A percentile compares a stretch with the other conserved stretches of the same genome.
Conservation (phyloP, 2,113 vertebrate species). For the Antechinus flavipes region DNA sequence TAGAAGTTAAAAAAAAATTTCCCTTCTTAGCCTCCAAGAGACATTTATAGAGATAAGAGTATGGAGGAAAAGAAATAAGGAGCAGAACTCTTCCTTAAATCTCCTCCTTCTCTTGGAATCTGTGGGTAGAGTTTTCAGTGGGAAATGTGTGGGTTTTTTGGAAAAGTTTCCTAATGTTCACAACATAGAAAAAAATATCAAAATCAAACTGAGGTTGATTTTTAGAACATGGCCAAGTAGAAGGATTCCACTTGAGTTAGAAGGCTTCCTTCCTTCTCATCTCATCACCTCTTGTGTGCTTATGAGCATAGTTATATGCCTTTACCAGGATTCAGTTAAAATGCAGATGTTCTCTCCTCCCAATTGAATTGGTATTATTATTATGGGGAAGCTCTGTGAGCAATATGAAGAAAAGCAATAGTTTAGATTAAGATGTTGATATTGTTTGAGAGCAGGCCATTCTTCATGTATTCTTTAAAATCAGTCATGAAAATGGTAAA, state of each 20-base stretch:
- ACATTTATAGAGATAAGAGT: background rate
- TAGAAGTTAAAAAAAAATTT: background rate
- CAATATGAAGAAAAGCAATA: background rate
- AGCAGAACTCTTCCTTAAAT: constrained; percentile 18
- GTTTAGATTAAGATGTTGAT: background rate
- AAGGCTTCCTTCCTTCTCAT: background rate
- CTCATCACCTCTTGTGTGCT: background rate
- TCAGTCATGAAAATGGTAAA: background rate
- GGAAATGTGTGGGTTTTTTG: background rate
- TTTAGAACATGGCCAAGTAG: background rate
- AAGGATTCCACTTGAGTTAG: background rate
- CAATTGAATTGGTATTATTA: background rate
- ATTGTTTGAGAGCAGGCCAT: background rate
- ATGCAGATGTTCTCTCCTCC: background rate
- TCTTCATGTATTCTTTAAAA: background rate
- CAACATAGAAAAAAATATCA: background rate
- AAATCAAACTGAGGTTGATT: background rate
- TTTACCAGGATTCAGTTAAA: background rate
- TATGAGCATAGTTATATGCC: background rate
- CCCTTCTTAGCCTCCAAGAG: constrained; percentile 8
- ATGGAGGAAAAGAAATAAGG: background rate
- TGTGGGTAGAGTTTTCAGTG: constrained; percentile 48
- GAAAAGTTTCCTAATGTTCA: constrained; percentile 16
- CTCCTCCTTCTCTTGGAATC: constrained; percentile 12
- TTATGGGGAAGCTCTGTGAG: background rate